Percentiles rank a stretch among this genome's conserved stretches.
Conservation (phyloP, 1,140 invertebrate species). For the Drosophila ficusphila region DNA sequence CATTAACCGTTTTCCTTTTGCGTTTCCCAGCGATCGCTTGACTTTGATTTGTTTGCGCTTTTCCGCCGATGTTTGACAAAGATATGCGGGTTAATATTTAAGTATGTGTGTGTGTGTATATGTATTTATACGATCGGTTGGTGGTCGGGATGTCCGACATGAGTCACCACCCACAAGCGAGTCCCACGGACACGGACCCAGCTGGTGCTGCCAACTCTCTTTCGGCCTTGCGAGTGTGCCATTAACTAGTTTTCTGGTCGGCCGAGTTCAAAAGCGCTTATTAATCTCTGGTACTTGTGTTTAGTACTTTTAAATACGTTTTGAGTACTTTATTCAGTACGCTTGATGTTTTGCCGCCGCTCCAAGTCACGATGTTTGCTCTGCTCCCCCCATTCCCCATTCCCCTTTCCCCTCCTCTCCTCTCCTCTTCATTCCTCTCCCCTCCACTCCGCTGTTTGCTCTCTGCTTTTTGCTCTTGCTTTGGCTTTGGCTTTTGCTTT, state of each 20-base stretch:
- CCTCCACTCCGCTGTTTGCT: neutral
- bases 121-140: neutral
- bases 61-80: constrained; percentile 7
- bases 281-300: constrained; percentile 83
- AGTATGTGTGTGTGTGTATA: neutral
- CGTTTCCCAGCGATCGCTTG: constrained; percentile 10
- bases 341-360: constrained; percentile 81
- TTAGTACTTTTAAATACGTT: constrained; percentile 83
- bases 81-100: too few species aligned
- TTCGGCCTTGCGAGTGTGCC: constrained; percentile 16
- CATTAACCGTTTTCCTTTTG: constrained; percentile 1
- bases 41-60: constrained; percentile 21
- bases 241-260: constrained; percentile 83
- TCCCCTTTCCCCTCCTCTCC: constrained; percentile 2
- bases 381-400: neutral
- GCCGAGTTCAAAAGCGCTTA: constrained; percentile 83
- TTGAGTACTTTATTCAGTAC: constrained; percentile 83
- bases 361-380: constrained; percentile 71
- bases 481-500: neutral
- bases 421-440: neutral
- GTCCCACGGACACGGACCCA: neutral
- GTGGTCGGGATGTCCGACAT: neutral
- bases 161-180: neutral
- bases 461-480: neutral
- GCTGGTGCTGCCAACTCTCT: neutral